phyloP scores from a whole-genome alignment of 2,113 vertebrate species.

The Myrmophylax atrothorax region DNA sequence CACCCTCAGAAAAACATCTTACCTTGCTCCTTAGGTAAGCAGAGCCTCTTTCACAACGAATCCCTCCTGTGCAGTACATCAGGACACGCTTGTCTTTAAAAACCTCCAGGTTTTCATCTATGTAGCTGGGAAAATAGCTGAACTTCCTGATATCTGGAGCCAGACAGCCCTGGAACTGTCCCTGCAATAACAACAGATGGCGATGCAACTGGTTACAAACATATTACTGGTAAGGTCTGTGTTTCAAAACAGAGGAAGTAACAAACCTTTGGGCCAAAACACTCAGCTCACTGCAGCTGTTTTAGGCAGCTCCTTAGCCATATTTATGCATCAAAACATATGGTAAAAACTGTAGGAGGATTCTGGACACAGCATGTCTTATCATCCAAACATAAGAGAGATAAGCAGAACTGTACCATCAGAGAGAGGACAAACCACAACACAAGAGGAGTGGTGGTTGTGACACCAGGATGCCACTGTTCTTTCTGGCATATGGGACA shows the following conservation, averaged over 20 bases:
- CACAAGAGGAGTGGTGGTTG: neutral
- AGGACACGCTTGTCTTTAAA: conserved; percentile 91
- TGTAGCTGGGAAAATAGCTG: conserved; percentile 95
- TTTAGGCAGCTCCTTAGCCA: neutral
- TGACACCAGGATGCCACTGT: neutral
- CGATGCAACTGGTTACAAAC: neutral
- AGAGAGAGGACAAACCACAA: neutral
- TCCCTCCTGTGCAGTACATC: conserved; percentile 98
- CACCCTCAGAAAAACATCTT: neutral
- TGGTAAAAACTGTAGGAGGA: neutral
- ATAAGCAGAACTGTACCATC: neutral
- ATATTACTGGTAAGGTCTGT: neutral
- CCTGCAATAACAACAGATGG: conserved; percentile 71
- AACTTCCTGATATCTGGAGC: conserved; percentile 98
- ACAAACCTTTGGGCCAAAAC: neutral
- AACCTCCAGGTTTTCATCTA: conserved; percentile 91
- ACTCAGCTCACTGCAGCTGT: neutral
- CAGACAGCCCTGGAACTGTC: conserved; percentile 88
- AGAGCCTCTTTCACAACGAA: conserved; percentile 94
- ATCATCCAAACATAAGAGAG: neutral
- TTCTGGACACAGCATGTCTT: neutral
- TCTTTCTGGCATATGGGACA: neutral
- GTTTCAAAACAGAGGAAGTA: neutral
- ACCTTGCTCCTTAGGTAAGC: conserved; percentile 95
- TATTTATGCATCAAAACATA: neutral